Conservation (phyloP, 2,888 invertebrate genomes). For the Diarsia rubi region DNA sequence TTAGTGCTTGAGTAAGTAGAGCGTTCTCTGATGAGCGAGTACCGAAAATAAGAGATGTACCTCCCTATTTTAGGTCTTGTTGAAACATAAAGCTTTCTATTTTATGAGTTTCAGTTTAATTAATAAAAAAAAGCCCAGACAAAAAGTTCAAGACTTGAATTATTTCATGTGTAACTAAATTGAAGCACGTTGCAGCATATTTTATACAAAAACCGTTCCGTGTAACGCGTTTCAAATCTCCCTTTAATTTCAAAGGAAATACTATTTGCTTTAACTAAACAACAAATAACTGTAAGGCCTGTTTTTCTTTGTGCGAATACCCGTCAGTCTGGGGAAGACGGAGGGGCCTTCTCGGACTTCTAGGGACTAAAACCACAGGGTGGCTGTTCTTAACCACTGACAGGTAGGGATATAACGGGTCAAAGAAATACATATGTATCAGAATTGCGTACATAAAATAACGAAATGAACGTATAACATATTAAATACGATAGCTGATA, state of each 20-base stretch:
- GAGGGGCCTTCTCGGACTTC: slow-evolving; percentile 1
- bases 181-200: slow-evolving; percentile 28
- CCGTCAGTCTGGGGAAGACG: neutral
- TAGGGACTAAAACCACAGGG: slow-evolving; percentile 15
- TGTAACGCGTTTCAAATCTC: neutral
- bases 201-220: slow-evolving; percentile 32
- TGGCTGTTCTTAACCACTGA: slow-evolving; percentile 17
- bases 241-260: neutral
- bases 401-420: slow-evolving; percentile 7
- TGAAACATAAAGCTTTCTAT: neutral
- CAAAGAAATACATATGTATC: neutral
- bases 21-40: slow-evolving; percentile 48
- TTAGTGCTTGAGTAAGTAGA: slow-evolving; percentile 43
- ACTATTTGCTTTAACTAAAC: slow-evolving; percentile 9
- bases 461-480: neutral
- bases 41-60: slow-evolving; percentile 16
- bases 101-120: neutral
- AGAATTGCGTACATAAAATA: slow-evolving; percentile 6
- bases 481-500: neutral
- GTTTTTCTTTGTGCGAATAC: slow-evolving; percentile 10
- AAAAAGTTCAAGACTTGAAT: slow-evolving; percentile 27
- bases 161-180: slow-evolving; percentile 38
- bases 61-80: neutral
- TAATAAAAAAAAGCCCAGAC: slow-evolving; percentile 7
- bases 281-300: slow-evolving; percentile 5